A percentile compares a stretch with the other conserved stretches of the same genome.
Evolutionary conservation across 1,140 invertebrate species (phyloP).

Genomic region (Propsilocerus akamusi): DNA sequence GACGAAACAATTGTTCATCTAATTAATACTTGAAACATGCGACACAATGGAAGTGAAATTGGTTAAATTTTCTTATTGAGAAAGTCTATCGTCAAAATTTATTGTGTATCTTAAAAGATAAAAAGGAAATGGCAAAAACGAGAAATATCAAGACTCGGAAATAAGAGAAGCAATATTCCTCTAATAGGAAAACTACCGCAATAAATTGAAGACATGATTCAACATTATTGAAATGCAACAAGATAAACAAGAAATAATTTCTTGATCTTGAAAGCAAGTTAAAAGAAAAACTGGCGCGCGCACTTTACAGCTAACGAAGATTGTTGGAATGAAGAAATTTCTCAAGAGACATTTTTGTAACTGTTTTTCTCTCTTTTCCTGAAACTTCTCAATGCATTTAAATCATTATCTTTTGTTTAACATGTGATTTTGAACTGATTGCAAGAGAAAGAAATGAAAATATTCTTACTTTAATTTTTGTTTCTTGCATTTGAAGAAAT

Average conservation of each 20-base stretch:
- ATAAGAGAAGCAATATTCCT: no score
- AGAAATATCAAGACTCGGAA: no score
- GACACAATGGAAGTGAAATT: not conserved
- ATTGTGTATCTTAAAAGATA: no score
- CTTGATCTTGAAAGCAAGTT: no score
- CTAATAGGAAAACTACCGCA: no score
- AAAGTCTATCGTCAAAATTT: not conserved
- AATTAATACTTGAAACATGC: not conserved
- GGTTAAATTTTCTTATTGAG: not conserved
- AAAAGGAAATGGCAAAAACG: no score
- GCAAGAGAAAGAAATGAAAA: no score
- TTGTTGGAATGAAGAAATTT: not conserved
- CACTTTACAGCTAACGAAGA: not conserved
- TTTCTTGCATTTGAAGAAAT: slow-evolving; percentile 62
- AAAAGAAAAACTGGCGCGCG: not conserved
- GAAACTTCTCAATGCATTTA: not conserved
- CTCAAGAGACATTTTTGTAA: not conserved
- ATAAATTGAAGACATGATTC: no score
- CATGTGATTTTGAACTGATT: not conserved
- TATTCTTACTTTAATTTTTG: slow-evolving; percentile 44
- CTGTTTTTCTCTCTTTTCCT: not conserved
- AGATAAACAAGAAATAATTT: no score
- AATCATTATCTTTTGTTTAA: not conserved
- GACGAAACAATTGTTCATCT: no score
- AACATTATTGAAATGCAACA: no score